phyloP scores from a whole-genome alignment of 1,140 invertebrate genomes.

The Ceratina japonica region DNA sequence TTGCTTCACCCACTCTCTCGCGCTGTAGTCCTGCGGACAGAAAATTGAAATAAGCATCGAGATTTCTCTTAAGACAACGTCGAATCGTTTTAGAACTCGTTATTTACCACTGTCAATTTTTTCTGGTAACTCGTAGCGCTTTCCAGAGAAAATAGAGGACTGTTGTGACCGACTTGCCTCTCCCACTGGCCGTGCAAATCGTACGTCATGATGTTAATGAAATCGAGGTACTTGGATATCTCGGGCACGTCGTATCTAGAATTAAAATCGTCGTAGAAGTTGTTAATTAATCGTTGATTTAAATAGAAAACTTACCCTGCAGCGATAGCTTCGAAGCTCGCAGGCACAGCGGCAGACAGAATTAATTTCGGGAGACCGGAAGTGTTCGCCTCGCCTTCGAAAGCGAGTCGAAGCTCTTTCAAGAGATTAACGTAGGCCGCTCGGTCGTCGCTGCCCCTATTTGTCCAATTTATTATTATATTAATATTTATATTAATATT shows the following conservation, averaged over 20 bases:
- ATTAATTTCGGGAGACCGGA: constrained; percentile 85
- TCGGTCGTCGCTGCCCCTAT: constrained; percentile 90
- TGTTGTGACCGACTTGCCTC: constrained; percentile 94
- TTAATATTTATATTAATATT: no score
- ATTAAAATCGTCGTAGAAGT: background rate
- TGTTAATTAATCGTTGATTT: background rate
- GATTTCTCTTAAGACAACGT: constrained; percentile 1
- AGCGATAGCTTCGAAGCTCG: constrained; percentile 94
- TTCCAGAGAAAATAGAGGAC: constrained; percentile 92
- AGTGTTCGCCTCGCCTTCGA: constrained; percentile 90
- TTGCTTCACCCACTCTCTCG: constrained; percentile 95
- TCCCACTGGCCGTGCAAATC: constrained; percentile 98
- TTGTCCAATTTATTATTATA: background rate
- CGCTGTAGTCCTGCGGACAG: constrained; percentile 89
- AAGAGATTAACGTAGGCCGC: constrained; percentile 89
- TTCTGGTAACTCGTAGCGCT: constrained; percentile 94
- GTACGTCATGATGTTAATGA: constrained; percentile 97
- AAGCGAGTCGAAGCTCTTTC: constrained; percentile 91
- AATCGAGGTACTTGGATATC: constrained; percentile 96
- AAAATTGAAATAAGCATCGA: no score
- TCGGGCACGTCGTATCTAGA: constrained; percentile 93
- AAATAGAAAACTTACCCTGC: constrained; percentile 82
- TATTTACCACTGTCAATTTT: constrained; percentile 91
- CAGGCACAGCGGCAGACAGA: constrained; percentile 94
- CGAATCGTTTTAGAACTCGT: background rate